Conservation (phyloP, 2,888 invertebrate genomes). For the Catonia carolina region DNA sequence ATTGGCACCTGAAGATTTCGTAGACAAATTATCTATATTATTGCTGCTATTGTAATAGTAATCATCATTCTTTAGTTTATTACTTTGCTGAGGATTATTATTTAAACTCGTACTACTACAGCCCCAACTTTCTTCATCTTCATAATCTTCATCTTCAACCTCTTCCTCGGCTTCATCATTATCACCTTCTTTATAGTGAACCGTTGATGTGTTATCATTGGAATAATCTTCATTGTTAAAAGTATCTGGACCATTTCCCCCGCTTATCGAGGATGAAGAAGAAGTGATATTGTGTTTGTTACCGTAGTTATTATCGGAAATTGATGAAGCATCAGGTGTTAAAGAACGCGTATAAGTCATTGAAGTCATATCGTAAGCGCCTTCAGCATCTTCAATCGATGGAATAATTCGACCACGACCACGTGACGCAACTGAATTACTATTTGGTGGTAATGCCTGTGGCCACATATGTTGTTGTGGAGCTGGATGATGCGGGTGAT, state of each 20-base stretch:
- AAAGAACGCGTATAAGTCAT: slow-evolving; percentile 24
- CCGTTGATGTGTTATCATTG: not conserved
- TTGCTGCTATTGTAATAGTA: not conserved
- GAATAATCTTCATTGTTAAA: not conserved
- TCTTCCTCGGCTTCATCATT: not conserved
- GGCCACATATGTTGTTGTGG: slow-evolving; percentile 22
- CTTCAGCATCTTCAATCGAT: slow-evolving; percentile 27
- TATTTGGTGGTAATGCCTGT: slow-evolving; percentile 52
- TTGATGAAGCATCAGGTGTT: slow-evolving; percentile 28
- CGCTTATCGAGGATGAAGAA: not conserved
- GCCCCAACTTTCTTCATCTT: not conserved
- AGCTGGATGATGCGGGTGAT: not conserved
- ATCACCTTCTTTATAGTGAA: not conserved
- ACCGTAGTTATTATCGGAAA: not conserved
- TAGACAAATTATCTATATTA: not conserved
- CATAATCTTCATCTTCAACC: not conserved
- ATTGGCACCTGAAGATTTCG: not conserved
- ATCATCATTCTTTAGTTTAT: not conserved
- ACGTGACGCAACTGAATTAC: slow-evolving; percentile 48
- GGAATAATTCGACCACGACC: slow-evolving; percentile 15
- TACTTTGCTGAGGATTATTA: not conserved
- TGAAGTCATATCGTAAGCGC: not conserved
- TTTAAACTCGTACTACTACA: not conserved
- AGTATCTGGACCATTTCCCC: not conserved
- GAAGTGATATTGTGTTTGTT: too few species aligned